Percentiles rank a stretch among this genome's conserved stretches.
Conservation (phyloP, 2,888 invertebrate species). For the Brassicogethes aeneus region DNA sequence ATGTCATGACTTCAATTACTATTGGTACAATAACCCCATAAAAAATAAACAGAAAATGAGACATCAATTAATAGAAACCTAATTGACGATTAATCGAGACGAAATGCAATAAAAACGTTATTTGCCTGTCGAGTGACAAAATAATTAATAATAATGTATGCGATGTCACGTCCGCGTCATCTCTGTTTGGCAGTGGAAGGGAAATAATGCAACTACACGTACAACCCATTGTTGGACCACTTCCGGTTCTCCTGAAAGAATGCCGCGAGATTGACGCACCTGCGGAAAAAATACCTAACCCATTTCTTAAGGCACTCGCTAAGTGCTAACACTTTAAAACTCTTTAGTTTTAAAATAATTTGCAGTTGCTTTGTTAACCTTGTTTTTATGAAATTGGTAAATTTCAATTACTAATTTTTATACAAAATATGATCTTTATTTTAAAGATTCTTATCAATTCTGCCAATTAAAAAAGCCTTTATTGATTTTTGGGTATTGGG, state of each 20-base stretch:
- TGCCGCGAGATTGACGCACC: neutral
- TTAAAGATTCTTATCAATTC: too few relatives aligned
- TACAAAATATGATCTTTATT: too few relatives aligned
- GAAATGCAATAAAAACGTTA: neutral
- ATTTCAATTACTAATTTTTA: too few relatives aligned
- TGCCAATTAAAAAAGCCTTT: too few relatives aligned
- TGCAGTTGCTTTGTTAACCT: too few relatives aligned
- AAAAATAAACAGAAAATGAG: neutral
- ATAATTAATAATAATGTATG: slow-evolving; percentile 1
- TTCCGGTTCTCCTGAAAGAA: neutral
- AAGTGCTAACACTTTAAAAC: too few relatives aligned
- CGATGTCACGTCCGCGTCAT: neutral
- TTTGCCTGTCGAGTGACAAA: neutral
- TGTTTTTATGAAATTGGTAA: too few relatives aligned
- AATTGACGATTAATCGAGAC: neutral
- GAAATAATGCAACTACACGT: neutral
- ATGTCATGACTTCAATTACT: too few relatives aligned
- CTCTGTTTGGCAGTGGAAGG: neutral
- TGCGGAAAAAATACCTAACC: neutral
- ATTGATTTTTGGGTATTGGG: too few relatives aligned
- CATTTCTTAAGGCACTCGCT: too few relatives aligned
- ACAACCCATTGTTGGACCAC: neutral
- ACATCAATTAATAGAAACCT: neutral
- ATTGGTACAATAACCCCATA: neutral
- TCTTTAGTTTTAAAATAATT: too few relatives aligned